These are phyloP conservation scores for Hippocampus mohnikei DNA, from an alignment of 2,113 vertebrate species.

Conservation along the genomic window DNA sequence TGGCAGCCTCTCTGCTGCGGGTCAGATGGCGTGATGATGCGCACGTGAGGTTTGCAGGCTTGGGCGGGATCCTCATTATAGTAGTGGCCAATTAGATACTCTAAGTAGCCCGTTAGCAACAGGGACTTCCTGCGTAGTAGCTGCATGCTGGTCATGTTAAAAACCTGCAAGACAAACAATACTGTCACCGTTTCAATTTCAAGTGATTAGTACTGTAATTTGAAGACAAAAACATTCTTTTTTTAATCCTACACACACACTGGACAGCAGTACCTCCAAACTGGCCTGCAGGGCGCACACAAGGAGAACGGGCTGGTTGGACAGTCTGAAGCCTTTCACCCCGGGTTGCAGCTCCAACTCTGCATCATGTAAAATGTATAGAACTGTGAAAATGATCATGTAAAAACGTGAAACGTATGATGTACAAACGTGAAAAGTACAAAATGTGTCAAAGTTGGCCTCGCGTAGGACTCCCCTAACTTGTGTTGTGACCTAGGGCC, in stretches of 20 bases:
- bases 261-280: constrained; percentile 80
- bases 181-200: not conserved
- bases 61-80: constrained; percentile 58
- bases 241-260: not conserved
- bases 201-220: not conserved
- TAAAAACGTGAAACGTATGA: too few species aligned
- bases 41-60: constrained; percentile 67
- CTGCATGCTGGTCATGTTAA: constrained; percentile 80
- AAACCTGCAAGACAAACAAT: constrained; percentile 73
- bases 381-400: too few species aligned
- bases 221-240: too few species aligned
- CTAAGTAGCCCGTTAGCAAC: constrained; percentile 90
- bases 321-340: constrained; percentile 85
- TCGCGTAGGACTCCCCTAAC: too few species aligned
- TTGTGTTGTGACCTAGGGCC: too few species aligned
- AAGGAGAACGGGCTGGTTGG: constrained; percentile 91
- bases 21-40: constrained; percentile 81
- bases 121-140: constrained; percentile 85
- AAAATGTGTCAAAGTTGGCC: too few species aligned
- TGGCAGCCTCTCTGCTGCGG: constrained; percentile 86
- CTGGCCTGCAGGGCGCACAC: constrained; percentile 90
- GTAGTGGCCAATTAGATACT: constrained; percentile 80
- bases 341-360: constrained; percentile 85
- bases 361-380: constrained; percentile 42
- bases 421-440: too few species aligned